phyloP scores from a whole-genome alignment of 2,888 invertebrate species.

The Lagria hirta region DNA sequence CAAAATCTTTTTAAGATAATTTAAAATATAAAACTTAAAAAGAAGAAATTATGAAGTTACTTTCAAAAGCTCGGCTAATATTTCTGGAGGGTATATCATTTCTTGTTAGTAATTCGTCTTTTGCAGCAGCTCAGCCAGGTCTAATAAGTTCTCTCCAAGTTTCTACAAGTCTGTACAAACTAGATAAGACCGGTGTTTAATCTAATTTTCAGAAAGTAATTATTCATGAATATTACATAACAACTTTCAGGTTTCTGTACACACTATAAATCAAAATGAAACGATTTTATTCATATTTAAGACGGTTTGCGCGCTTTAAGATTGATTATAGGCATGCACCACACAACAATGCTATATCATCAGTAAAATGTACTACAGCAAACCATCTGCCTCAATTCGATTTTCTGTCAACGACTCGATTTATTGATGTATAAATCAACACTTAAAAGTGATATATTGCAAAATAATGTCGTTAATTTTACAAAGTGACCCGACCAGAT shows the following conservation, averaged over 20 bases:
- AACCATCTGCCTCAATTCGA: slow-evolving; percentile 18
- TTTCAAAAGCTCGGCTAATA: too few species aligned
- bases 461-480: slow-evolving; percentile 17
- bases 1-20: too few species aligned
- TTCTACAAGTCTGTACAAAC: too few species aligned
- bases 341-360: slow-evolving; percentile 19
- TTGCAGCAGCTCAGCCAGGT: too few species aligned
- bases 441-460: slow-evolving; percentile 12
- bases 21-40: too few species aligned
- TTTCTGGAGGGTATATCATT: too few species aligned
- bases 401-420: slow-evolving; percentile 18
- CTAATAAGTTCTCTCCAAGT: too few species aligned
- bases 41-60: too few species aligned
- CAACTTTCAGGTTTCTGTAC: slow-evolving; percentile 7
- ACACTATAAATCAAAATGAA: slow-evolving; percentile 19
- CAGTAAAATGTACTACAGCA: slow-evolving; percentile 17
- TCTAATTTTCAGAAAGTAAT: slow-evolving; percentile 2
- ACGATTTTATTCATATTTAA: slow-evolving; percentile 23
- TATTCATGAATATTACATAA: slow-evolving; percentile 15
- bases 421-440: slow-evolving; percentile 18
- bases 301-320: slow-evolving; percentile 13
- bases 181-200: too few species aligned
- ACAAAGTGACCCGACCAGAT: slow-evolving; percentile 5
- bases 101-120: too few species aligned
- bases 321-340: slow-evolving; percentile 17